phyloP scores from a whole-genome alignment of 2,888 invertebrate genomes.

The Acleris laterana region DNA sequence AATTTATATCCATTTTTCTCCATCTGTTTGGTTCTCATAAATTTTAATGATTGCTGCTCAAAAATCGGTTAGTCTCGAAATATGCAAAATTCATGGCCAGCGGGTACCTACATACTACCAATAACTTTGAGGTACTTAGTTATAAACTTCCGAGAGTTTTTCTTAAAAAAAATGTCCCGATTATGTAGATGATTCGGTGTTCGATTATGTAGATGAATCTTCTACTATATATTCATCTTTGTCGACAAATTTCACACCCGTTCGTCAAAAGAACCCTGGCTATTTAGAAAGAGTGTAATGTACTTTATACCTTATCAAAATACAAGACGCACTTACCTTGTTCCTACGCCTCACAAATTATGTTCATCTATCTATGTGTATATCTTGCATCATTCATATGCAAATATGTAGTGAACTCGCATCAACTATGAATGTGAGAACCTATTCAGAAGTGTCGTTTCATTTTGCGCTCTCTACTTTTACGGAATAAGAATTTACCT shows the following conservation, averaged over 20 bases:
- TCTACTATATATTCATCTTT: not conserved
- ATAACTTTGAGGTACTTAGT: not conserved
- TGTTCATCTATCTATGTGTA: not conserved
- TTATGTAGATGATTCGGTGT: not conserved
- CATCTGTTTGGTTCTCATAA: constrained; percentile 1
- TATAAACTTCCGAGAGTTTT: no score
- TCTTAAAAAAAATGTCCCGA: no score
- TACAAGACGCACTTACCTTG: not conserved
- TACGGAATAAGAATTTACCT: no score
- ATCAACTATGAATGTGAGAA: not conserved
- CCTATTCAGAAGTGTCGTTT: not conserved
- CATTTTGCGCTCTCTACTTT: no score
- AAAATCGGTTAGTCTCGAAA: not conserved
- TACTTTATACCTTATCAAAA: not conserved
- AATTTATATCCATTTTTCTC: not conserved
- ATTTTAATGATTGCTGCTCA: constrained; percentile 7
- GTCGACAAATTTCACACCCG: not conserved
- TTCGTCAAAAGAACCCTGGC: not conserved
- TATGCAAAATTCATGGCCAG: constrained; percentile 2
- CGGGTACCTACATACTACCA: not conserved
- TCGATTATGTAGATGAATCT: no score
- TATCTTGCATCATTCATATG: constrained; percentile 1
- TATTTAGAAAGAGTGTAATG: not conserved
- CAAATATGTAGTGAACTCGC: not conserved
- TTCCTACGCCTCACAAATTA: not conserved